These are phyloP conservation scores for Urocyon cinereoargenteus DNA, from an alignment of 2,797 vertebrate species.

Conservation along the genomic window DNA sequence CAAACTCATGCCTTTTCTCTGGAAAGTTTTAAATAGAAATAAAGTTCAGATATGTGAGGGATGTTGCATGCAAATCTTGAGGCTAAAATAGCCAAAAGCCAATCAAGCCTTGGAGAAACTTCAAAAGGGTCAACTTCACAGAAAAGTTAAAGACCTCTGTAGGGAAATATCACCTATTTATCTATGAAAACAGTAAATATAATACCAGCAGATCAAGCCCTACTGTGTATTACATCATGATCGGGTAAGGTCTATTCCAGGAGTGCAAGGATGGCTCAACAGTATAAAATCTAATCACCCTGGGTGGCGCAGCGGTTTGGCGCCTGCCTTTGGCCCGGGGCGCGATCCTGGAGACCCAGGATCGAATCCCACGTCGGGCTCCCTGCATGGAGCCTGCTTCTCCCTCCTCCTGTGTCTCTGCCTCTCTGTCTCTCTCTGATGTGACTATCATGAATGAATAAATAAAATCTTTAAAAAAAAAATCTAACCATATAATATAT, in stretches of 20 bases:
- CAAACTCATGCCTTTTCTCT: background rate
- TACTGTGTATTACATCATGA: background rate
- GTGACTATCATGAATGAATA: too few relatives aligned
- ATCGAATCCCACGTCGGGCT: too few relatives aligned
- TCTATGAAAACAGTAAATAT: background rate
- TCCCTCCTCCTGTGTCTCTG: too few relatives aligned
- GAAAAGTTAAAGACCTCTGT: background rate
- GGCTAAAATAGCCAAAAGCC: background rate
- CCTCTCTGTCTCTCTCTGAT: too few relatives aligned
- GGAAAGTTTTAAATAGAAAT: slow-evolving; percentile 50
- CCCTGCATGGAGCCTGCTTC: too few relatives aligned
- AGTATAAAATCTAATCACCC: background rate
- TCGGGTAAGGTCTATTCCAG: background rate
- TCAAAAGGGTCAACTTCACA: slow-evolving; percentile 28
- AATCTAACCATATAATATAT: background rate
- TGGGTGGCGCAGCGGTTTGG: too few relatives aligned
- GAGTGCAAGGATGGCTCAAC: slow-evolving; percentile 59
- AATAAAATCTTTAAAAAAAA: too few relatives aligned
- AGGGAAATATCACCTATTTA: background rate
- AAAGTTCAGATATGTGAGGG: slow-evolving; percentile 30
- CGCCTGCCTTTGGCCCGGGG: too few relatives aligned
- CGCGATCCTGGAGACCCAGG: too few relatives aligned
- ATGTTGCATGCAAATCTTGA: background rate
- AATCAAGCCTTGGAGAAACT: slow-evolving; percentile 23
- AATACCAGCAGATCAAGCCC: background rate